Evolutionary conservation across 2,113 vertebrate species (phyloP).

Genomic region (Mungos mungo): DNA sequence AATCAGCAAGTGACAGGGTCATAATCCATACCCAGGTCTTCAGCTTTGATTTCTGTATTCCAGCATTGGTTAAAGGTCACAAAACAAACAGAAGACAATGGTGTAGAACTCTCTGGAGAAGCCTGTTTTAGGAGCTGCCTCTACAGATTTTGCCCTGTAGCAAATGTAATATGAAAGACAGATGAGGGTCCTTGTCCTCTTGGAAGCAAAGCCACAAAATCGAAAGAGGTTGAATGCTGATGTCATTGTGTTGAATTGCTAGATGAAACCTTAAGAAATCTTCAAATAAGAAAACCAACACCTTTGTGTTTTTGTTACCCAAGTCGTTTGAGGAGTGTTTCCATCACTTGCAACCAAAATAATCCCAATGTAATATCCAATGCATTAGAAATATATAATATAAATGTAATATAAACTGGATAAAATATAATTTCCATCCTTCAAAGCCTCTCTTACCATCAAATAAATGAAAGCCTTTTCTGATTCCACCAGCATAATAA

Average conservation of each 20-base stretch:
- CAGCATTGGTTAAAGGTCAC: neutral
- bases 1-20: neutral
- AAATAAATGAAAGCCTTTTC: neutral
- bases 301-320: neutral
- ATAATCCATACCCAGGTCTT: neutral
- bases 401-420: too few relatives aligned
- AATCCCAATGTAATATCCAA: too few relatives aligned
- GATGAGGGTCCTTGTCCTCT: neutral
- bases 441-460: neutral
- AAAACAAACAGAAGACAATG: neutral
- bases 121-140: neutral
- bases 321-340: neutral
- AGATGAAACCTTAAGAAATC: neutral
- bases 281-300: neutral
- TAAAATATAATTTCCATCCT: neutral
- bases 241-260: neutral
- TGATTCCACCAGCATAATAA: neutral
- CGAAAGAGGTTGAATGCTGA: neutral
- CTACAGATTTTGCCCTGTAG: neutral
- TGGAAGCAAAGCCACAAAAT: neutral
- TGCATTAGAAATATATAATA: too few relatives aligned
- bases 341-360: neutral
- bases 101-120: neutral
- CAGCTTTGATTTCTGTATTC: neutral
- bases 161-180: neutral